Conservation (phyloP, 1,140 invertebrate genomes). For the Dreissena rostriformis region DNA sequence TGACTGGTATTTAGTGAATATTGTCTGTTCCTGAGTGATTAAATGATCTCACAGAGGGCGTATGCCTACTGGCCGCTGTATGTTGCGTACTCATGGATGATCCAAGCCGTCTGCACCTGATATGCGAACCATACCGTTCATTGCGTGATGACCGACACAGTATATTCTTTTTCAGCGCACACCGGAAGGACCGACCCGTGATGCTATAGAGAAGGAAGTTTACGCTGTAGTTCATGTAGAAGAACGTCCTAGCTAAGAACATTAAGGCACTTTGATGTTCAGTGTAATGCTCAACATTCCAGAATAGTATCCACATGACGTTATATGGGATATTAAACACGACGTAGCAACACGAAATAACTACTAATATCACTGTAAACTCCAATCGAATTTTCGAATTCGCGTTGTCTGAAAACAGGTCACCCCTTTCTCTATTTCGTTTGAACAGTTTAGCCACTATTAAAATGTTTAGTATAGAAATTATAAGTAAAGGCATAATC, state of each 20-base stretch:
- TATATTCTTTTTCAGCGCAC: constrained; percentile 53
- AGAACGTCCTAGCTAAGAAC: constrained; percentile 64
- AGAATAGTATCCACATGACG: constrained; percentile 58
- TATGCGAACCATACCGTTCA: not conserved
- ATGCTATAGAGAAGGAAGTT: constrained; percentile 76
- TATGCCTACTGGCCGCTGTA: too few species aligned
- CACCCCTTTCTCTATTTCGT: constrained; percentile 48
- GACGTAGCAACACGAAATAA: constrained; percentile 67
- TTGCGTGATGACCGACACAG: not conserved
- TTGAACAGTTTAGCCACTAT: constrained; percentile 64
- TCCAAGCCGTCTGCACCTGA: not conserved
- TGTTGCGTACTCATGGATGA: not conserved
- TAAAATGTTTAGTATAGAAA: constrained; percentile 63
- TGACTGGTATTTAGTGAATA: too few species aligned
- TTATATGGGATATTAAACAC: constrained; percentile 71
- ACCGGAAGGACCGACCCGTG: constrained; percentile 70
- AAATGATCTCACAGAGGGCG: too few species aligned
- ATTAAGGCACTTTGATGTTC: not conserved
- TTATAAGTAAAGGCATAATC: constrained; percentile 63
- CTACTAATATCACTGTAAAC: constrained; percentile 69
- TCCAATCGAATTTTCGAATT: constrained; percentile 62
- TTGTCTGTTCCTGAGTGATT: too few species aligned
- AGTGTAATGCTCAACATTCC: not conserved
- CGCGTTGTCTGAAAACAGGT: constrained; percentile 49
- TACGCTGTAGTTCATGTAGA: constrained; percentile 74